Conservation (phyloP, 35 echinoderm and acorn worm species). For the Acanthaster planci region DNA sequence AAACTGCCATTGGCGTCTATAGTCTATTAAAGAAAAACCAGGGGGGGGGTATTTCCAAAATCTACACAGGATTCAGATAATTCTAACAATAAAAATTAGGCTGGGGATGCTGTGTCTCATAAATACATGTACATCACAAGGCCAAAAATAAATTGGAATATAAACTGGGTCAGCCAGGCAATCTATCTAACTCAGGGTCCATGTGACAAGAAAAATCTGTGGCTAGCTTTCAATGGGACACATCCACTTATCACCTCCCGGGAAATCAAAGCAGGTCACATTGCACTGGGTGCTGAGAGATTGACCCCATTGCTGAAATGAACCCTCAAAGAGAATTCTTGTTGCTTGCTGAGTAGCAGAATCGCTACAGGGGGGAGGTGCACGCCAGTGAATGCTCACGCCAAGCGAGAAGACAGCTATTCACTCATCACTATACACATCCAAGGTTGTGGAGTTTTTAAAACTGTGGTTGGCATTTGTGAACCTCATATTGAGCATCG, state of each 20-base stretch:
- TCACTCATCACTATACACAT: no score
- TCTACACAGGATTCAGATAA: no score
- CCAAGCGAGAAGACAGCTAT: no score
- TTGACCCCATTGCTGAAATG: not conserved
- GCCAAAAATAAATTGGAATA: not conserved
- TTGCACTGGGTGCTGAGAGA: not conserved
- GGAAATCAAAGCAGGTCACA: not conserved
- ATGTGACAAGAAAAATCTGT: not conserved
- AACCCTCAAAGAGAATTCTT: not conserved
- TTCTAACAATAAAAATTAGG: not conserved
- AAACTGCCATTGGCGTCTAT: no score
- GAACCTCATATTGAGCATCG: no score
- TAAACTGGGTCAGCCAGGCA: not conserved
- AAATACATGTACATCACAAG: constrained; percentile 4
- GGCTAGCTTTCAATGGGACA: not conserved
- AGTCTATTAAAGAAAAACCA: no score
- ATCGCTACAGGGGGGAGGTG: no score
- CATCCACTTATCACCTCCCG: not conserved
- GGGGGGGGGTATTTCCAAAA: no score
- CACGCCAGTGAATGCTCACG: no score
- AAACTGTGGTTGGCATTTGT: no score
- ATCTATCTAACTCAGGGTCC: not conserved
- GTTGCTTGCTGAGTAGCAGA: no score
- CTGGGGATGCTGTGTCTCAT: not conserved
- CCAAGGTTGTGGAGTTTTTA: no score